Evolutionary conservation across 2,797 vertebrate genomes (phyloP), one percentile per base, ranked within the genome.

Genomic region (Spondyliosoma cantharus): DNA sequence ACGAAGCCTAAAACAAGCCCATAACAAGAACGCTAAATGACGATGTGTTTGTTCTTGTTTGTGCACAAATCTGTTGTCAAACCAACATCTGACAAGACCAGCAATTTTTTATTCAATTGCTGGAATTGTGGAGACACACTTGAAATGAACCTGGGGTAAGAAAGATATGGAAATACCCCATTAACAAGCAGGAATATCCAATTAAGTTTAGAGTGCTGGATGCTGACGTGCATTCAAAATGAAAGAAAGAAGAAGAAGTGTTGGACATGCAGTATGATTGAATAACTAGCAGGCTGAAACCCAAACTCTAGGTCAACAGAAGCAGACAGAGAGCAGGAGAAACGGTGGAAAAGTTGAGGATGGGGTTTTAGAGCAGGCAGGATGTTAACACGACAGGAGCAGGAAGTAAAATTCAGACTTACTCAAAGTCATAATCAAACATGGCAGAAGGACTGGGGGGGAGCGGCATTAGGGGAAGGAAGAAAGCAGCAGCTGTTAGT

Each of bases 351-450:
- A 64, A 20, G 77, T 53, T 22, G 32, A 85, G 71, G 75, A 86
- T 81, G 87, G 58, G 80, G 57, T 53, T 77, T 73, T 37, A 59
- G 56, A 75, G 87, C 78, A 87, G 83, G 83, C 86, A 83, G 79
- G 84, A 87, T 46, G 86, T 73, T 58, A 79, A 94, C 92, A 95
- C 92, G 93, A 96, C 94, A 96, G 94, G 94, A 95, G 90, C 96
- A 95, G 95, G 96, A 94, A 90, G 94, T 93, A 96, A 96, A 95
- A 93, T 95, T 95, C 94, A 94, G 95, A 99, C 98, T 99, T 99
- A 99, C 98, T 99, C 98, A 96, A 99, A 99, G 97, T 99, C 98
- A 99, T 99, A 99, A 98, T 99, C 98, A 99, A 98, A 99, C 97
- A 99, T 99, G 97, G 97, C 97, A 96, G 98, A 98, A 96, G 98